Evolutionary conservation across 2,113 vertebrate species (phyloP), one percentile per base, ranked within the genome.

Genomic region (Scomber scombrus): DNA sequence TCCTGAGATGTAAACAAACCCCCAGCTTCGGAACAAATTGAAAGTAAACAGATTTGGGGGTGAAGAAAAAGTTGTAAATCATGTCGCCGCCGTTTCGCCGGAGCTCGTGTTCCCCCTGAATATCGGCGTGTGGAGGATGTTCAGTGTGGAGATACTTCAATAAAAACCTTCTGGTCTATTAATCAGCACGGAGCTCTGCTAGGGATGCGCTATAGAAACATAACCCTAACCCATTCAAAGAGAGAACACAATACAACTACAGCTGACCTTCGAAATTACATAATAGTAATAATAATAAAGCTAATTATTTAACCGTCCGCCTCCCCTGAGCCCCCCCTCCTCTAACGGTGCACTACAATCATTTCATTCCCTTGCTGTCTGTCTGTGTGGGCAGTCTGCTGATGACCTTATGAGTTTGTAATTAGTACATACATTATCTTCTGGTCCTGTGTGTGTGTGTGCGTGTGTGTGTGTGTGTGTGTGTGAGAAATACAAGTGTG

Each of bases 1-100:
- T 82, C 52, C 29, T 1, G 0, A 80, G 45, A 64, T 80, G 81
- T 84, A 81, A 89, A 86, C 84, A 89, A 84, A 69, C 49, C 71
- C 63, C 47, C 56, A 43, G 62, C 71, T 43, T 84, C 67, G 43
- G n/a, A 79, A 72, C 71, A 81, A 78, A 89, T 78, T 70, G 62
- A 67, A 79, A 61, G 66, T 75, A 84, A 86, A 89, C 69, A 75
- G 61, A 72, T 84, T 75, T 75, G 51, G 52, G 51, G 52, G 51
- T 52, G n/a, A 46, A 23, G 74, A 55, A 47, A 3, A 11, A 4
- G 34, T 29, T 60, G 45, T 60, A 82, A 71, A 78, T 84, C 70
- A 80, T 68, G 51, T 62, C 54, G 61, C 15, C 64, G 56, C 49
- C 55, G 50, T 75, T 75, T 2, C 23, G 5, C 74, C 16, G 50